These are phyloP conservation scores for Camponotus vicinus DNA, from an alignment of 1,140 invertebrate genomes.

Conservation along the genomic window DNA sequence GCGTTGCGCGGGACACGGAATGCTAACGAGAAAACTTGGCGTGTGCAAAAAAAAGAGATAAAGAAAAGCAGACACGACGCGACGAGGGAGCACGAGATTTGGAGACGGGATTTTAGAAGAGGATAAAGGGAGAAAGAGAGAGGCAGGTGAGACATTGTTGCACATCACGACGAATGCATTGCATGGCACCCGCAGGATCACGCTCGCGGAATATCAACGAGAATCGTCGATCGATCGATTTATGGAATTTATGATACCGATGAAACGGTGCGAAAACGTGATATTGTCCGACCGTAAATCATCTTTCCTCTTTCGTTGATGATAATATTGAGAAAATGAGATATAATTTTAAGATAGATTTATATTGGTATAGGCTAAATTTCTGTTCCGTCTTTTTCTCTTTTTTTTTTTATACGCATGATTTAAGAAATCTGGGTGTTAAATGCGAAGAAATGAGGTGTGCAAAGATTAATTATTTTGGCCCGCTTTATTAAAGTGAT, in stretches of 20 bases:
- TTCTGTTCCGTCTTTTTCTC: too few relatives aligned
- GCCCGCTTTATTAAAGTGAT: neutral
- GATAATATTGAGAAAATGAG: constrained; percentile 12
- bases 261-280: constrained; percentile 53
- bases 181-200: constrained; percentile 13
- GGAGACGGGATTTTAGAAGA: constrained; percentile 27
- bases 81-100: neutral
- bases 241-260: constrained; percentile 55
- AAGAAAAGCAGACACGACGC: neutral
- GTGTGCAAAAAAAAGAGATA: constrained; percentile 21
- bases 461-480: constrained; percentile 30
- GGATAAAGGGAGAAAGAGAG: neutral
- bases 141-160: constrained; percentile 36
- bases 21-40: constrained; percentile 75
- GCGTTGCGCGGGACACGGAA: constrained; percentile 59
- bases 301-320: neutral
- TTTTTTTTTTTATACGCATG: too few relatives aligned
- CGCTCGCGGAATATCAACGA: constrained; percentile 51
- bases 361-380: neutral
- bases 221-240: constrained; percentile 42
- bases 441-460: constrained; percentile 2
- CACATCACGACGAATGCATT: neutral
- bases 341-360: neutral
- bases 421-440: too few relatives aligned
- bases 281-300: constrained; percentile 19